A percentile compares a stretch with the other conserved stretches of the same genome.
Evolutionary conservation across 2,797 vertebrate genomes (phyloP).

Genomic region (Allobates femoralis): DNA sequence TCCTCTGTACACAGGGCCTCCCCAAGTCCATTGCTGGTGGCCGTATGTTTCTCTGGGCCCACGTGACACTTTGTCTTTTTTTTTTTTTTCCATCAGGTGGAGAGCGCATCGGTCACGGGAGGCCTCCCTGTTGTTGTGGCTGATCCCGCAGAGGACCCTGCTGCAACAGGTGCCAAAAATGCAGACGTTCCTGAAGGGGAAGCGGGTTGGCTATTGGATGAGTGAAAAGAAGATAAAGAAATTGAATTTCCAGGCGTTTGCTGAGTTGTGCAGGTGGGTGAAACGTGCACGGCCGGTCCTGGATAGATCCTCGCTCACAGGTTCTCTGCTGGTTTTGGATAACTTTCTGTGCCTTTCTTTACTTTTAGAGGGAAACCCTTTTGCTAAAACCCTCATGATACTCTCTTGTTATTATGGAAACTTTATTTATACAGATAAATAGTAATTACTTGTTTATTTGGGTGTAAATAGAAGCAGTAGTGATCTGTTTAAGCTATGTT

Average conservation of each 20-base stretch:
- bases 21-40: neutral
- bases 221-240: conserved; percentile 99
- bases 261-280: conserved; percentile 93
- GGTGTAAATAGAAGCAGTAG: no score
- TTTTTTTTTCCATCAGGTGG: neutral
- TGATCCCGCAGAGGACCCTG: conserved; percentile 1
- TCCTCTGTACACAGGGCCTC: neutral
- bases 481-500: no score
- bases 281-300: no score
- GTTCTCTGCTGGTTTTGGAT: no score
- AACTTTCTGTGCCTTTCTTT: no score
- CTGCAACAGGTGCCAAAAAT: conserved; percentile 72
- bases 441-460: no score
- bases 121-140: neutral
- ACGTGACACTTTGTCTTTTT: neutral
- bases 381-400: no score
- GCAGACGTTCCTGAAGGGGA: conserved; percentile 96
- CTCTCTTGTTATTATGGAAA: no score
- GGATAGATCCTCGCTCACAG: no score
- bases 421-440: no score
- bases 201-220: conserved; percentile 96
- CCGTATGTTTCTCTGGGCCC: neutral
- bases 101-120: neutral
- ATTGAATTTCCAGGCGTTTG: conserved; percentile 96
- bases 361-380: no score